Conservation (phyloP, 1,140 invertebrate species). For the Temnothorax curvispinosus region DNA sequence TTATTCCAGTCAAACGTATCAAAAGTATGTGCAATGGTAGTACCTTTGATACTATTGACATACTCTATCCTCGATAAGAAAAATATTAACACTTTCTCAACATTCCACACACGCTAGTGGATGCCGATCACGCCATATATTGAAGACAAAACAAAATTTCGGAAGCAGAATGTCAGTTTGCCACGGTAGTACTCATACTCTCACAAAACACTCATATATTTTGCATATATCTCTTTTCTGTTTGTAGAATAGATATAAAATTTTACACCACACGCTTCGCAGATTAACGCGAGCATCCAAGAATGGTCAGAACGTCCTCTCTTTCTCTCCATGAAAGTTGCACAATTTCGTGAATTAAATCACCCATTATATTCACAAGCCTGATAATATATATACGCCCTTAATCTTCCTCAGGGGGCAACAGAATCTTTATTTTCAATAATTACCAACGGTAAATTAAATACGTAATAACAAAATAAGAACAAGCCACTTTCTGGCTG, state of each 20-base stretch:
- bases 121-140: conserved; percentile 56
- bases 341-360: conserved; percentile 57
- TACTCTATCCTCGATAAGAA: conserved; percentile 58
- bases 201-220: conserved; percentile 58
- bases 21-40: conserved; percentile 32
- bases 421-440: conserved; percentile 76
- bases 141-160: conserved; percentile 71
- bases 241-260: conserved; percentile 76
- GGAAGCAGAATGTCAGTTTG: conserved; percentile 65
- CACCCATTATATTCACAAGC: conserved; percentile 51
- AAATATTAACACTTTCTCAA: conserved; percentile 70
- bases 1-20: conserved; percentile 59
- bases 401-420: conserved; percentile 69
- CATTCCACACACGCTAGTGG: conserved; percentile 49
- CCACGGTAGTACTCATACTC: conserved; percentile 32
- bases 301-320: conserved; percentile 66
- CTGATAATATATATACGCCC: conserved; percentile 45
- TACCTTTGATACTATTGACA: conserved; percentile 59
- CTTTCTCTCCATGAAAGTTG: conserved; percentile 73
- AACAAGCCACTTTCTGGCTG: conserved; percentile 68
- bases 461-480: conserved; percentile 77
- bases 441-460: conserved; percentile 74
- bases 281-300: conserved; percentile 65
- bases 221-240: conserved; percentile 44
- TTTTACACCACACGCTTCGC: conserved; percentile 66